Conservation (phyloP, 2,797 vertebrate species). For the Pseudochirops corinnae region DNA sequence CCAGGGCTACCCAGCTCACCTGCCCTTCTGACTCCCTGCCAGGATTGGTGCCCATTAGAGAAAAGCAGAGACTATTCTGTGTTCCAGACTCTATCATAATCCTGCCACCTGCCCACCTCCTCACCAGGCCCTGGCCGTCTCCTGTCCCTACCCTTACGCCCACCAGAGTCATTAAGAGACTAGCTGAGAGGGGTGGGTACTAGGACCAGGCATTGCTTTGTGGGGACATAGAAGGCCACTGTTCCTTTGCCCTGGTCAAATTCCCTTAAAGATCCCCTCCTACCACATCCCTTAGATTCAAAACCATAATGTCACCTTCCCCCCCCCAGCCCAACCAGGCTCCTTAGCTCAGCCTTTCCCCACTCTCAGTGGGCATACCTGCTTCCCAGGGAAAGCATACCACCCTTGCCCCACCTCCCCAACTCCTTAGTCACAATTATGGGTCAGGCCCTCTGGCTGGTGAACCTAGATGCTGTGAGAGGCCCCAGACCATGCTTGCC, state of each 20-base stretch:
- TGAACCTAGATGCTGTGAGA: neutral
- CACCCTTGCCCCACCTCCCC: neutral
- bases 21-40: constrained; percentile 16
- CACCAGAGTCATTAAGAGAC: neutral
- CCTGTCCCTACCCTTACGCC: constrained; percentile 4
- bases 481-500: constrained; percentile 16
- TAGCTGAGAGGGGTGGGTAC: neutral
- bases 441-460: neutral
- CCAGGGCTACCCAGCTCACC: neutral
- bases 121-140: fast-evolving
- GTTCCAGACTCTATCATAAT: neutral
- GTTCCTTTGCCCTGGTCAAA: neutral
- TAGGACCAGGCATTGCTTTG: constrained; percentile 6
- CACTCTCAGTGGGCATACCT: neutral
- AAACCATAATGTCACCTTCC: neutral
- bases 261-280: neutral
- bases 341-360: neutral
- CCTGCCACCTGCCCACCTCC: neutral
- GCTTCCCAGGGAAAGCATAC: neutral
- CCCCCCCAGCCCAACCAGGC: neutral
- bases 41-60: constrained; percentile 13
- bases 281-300: neutral
- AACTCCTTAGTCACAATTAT: neutral
- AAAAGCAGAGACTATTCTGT: neutral
- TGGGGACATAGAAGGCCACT: no score